A percentile compares a stretch with the other conserved stretches of the same genome.
Conservation (phyloP, 92 coral and sea anemone species). For the Zoanthus solanderi region DNA sequence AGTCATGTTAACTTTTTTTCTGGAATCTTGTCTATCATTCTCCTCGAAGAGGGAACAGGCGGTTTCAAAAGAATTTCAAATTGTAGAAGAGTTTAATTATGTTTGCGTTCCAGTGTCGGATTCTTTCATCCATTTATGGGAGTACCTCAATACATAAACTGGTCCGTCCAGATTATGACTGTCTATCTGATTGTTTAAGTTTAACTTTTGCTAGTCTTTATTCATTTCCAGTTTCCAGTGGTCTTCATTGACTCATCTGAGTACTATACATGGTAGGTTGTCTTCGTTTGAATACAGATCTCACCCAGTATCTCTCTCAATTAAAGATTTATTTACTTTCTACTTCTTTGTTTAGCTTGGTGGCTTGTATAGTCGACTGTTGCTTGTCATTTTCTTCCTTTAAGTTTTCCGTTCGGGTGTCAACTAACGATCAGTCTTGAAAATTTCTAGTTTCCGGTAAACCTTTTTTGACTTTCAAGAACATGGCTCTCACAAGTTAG, state of each 20-base stretch:
- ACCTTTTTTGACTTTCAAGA: background rate
- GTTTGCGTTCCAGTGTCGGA: slow-evolving; percentile 35
- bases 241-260: slow-evolving; percentile 20
- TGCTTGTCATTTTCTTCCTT: slow-evolving; percentile 23
- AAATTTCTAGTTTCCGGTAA: slow-evolving; percentile 32
- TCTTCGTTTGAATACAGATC: slow-evolving; percentile 45
- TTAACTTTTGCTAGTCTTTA: background rate
- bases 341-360: slow-evolving; percentile 32
- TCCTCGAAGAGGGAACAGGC: background rate
- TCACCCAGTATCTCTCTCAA: slow-evolving; percentile 9
- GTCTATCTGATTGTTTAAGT: background rate
- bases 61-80: background rate
- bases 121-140: slow-evolving; percentile 14
- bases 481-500: background rate
- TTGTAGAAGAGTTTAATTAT: background rate
- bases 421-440: slow-evolving; percentile 36
- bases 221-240: slow-evolving; percentile 13
- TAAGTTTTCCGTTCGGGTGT: slow-evolving; percentile 37
- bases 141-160: background rate
- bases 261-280: slow-evolving; percentile 26
- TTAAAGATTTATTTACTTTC: slow-evolving; percentile 31
- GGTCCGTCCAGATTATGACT: background rate
- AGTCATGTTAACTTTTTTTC: background rate
- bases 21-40: background rate
- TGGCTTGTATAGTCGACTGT: slow-evolving; percentile 35